Evolutionary conservation across 2,113 vertebrate species (phyloP), one percentile per base, ranked within the genome.

Genomic region (Rhagologus leucostigma): DNA sequence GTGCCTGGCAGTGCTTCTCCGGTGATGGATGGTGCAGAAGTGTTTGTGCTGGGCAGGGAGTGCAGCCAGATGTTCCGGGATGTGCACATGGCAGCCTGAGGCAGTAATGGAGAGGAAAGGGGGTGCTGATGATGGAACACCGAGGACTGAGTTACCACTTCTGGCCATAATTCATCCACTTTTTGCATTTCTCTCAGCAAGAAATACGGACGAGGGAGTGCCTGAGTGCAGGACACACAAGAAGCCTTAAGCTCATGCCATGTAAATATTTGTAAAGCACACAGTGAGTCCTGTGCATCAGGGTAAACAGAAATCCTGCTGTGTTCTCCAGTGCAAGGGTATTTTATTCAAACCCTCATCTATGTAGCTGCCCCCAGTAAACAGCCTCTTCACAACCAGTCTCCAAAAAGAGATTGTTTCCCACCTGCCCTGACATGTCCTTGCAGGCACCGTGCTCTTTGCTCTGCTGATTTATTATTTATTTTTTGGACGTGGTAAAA

Each of bases 191-290:
- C 75, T 84, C 37, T 42, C 89, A 64, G 73, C 57, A 60, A 88
- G 91, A 84, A 81, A 71, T 60, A 42, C 0, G 7, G 65, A 56
- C 10, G 6, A 68, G 55, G 6, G 3, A 46, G 83, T 47, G 64
- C 85, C 17, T 57, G 91, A 91, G 88, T 75, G 78, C 82, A 87
- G 96, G 81, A 97, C 94, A 95, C 96, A 95, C 96, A 97, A 84
- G 96, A 74, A 95, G 97, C 65, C 47, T 47, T 84, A 88, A 96
- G 92, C 88, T 75, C 17, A 27, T 46, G 59, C 73, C 64, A 17
- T 52, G 55, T 97, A 97, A 97, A 97, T 97, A 97, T 97, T 97
- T 97, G 94, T 67, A 67, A 68, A 88, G 87, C 82, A 94, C 77
- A 47, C n/a, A 78, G 53, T 13, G 64, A 89, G 89, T 46, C 65